Conservation (phyloP, 1,140 invertebrate genomes). For the Centruroides vittatus region DNA sequence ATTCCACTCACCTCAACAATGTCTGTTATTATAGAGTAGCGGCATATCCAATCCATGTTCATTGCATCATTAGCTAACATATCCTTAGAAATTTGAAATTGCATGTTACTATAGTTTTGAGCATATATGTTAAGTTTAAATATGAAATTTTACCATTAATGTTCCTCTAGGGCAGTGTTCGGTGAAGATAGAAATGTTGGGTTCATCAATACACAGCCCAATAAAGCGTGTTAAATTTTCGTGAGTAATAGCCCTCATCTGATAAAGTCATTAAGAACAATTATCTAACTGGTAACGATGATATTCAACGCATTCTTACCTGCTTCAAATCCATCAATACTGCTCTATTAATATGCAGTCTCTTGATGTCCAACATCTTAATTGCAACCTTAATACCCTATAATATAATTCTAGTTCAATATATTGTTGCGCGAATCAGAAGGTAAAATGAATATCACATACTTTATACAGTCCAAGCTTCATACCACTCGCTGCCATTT, state of each 20-base stretch:
- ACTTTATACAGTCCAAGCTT: no score
- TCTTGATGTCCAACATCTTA: conserved; percentile 17
- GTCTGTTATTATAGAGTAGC: conserved; percentile 87
- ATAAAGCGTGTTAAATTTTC: conserved; percentile 79
- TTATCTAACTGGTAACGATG: no score
- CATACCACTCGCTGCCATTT: no score
- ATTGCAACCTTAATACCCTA: conserved; percentile 19
- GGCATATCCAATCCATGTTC: conserved; percentile 84
- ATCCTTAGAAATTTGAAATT: conserved; percentile 38
- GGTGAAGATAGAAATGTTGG: conserved; percentile 53
- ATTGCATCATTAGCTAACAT: conserved; percentile 88
- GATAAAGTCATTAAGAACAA: conserved; percentile 1
- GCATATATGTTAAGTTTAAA: conserved; percentile 5
- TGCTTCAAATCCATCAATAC: conserved; percentile 23
- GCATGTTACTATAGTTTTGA: background rate
- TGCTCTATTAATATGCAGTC: conserved; percentile 15
- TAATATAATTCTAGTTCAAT: background rate
- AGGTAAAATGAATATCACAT: no score
- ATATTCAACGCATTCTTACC: conserved; percentile 6
- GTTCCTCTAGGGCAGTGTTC: conserved; percentile 69
- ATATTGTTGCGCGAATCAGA: no score
- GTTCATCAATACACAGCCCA: conserved; percentile 60
- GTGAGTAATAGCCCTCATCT: conserved; percentile 69
- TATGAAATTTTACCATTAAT: conserved; percentile 46
- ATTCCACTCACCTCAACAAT: conserved; percentile 50